A percentile compares a stretch with the other conserved stretches of the same genome.
phyloP scores from a whole-genome alignment of 2,797 vertebrate species.

The Linurgus olivaceus region DNA sequence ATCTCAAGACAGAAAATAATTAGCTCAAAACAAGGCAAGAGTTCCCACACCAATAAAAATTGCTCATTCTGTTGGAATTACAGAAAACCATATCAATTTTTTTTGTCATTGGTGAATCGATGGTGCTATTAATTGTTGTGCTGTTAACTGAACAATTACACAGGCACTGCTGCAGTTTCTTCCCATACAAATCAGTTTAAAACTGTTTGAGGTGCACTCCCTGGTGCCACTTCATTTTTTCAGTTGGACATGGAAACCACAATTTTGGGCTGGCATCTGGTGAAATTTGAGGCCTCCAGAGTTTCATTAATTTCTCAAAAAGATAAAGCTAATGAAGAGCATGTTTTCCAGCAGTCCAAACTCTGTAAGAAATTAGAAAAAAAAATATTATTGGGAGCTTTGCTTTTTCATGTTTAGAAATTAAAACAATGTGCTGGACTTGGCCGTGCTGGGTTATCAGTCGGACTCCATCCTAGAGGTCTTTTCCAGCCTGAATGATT shows the following conservation, averaged over 20 bases:
- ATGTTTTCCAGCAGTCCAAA: neutral
- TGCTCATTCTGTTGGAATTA: neutral
- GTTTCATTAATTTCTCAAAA: neutral
- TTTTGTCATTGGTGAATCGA: neutral
- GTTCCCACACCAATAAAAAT: neutral
- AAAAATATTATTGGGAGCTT: neutral
- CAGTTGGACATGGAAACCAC: fast-evolving
- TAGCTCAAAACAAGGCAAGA: neutral
- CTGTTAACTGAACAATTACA: neutral
- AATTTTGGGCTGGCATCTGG: neutral
- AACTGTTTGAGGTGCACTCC: neutral
- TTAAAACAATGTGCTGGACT: neutral
- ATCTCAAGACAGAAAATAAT: neutral
- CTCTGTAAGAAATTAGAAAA: neutral
- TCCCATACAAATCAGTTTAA: neutral
- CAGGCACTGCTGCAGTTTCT: neutral
- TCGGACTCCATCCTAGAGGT: fast-evolving
- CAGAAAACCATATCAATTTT: fast-evolving
- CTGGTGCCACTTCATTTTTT: neutral
- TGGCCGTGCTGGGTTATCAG: neutral
- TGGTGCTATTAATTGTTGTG: neutral
- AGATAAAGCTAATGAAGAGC: neutral
- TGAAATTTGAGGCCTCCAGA: neutral
- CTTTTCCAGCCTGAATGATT: neutral
- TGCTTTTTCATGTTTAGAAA: neutral